These are phyloP conservation scores for Ligdia adustata DNA, from an alignment of 2,888 invertebrate species.

Conservation along the genomic window DNA sequence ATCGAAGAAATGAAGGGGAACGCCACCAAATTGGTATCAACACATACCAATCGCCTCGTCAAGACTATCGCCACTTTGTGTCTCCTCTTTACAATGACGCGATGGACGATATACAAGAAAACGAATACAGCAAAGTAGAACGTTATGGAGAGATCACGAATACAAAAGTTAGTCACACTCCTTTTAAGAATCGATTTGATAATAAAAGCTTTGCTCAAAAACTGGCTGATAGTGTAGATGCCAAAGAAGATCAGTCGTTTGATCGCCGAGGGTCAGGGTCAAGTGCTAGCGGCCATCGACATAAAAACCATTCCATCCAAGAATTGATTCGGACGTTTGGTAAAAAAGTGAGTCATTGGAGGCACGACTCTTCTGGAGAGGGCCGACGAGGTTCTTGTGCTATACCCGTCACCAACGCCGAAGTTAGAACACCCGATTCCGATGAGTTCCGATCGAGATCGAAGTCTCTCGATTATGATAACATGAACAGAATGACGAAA, in stretches of 20 bases:
- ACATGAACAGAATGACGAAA: constrained; percentile 61
- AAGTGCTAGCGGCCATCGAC: constrained; percentile 60
- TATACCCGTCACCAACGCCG: constrained; percentile 73
- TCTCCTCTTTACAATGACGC: constrained; percentile 73
- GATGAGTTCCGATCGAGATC: constrained; percentile 90
- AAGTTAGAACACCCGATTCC: constrained; percentile 66
- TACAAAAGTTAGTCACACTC: constrained; percentile 58
- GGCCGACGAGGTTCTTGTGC: constrained; percentile 73
- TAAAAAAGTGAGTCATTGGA: constrained; percentile 89
- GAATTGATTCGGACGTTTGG: constrained; percentile 90
- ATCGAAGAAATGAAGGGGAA: constrained; percentile 61
- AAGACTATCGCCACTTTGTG: constrained; percentile 73
- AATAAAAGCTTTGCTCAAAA: constrained; percentile 76
- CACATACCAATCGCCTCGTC: constrained; percentile 58
- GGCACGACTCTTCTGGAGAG: constrained; percentile 80
- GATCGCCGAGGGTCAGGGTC: constrained; percentile 72
- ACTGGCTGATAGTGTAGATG: constrained; percentile 55
- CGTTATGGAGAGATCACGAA: constrained; percentile 76
- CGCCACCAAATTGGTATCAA: constrained; percentile 59
- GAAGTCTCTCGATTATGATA: constrained; percentile 89
- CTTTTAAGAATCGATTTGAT: constrained; percentile 61
- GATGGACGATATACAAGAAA: constrained; percentile 80
- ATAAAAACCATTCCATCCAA: constrained; percentile 89
- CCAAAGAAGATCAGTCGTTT: constrained; percentile 47
- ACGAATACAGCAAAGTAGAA: constrained; percentile 77